Conservation (phyloP, 1,140 invertebrate genomes). For the Sitodiplosis mosellana region DNA sequence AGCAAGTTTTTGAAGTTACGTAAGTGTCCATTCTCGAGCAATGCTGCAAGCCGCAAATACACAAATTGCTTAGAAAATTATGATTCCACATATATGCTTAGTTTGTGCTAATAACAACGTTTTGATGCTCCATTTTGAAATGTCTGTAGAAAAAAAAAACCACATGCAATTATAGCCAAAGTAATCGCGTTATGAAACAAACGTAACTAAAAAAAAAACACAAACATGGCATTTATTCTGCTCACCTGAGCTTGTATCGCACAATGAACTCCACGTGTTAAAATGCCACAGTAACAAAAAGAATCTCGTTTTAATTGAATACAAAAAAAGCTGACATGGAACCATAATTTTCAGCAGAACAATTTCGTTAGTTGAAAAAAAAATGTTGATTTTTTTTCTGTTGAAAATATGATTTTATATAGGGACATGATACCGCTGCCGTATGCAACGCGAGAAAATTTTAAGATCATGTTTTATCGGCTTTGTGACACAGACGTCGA, state of each 20-base stretch:
- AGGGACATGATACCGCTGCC: slow-evolving; percentile 41
- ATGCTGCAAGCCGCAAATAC: too few species aligned
- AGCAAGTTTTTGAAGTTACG: slow-evolving; percentile 32
- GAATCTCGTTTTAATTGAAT: too few species aligned
- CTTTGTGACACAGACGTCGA: slow-evolving; percentile 37
- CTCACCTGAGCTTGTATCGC: neutral
- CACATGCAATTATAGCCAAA: neutral
- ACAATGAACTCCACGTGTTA: neutral
- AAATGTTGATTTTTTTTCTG: neutral
- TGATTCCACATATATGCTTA: neutral
- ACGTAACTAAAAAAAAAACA: neutral
- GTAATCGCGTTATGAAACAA: neutral
- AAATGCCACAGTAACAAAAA: neutral
- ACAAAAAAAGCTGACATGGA: neutral
- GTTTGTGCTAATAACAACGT: neutral
- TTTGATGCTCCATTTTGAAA: neutral
- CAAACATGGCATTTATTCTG: neutral
- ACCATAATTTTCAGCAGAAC: neutral
- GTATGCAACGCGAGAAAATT: slow-evolving; percentile 32
- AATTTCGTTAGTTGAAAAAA: neutral
- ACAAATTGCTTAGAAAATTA: neutral
- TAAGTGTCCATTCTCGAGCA: slow-evolving; percentile 15
- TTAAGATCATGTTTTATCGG: slow-evolving; percentile 37
- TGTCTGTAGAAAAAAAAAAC: neutral
- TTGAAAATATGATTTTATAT: slow-evolving; percentile 16